Evolutionary conservation across 92 coral and sea anemone genomes (phyloP), one percentile per base, ranked within the genome.

Genomic region (Zoanthus sansibaricus): DNA sequence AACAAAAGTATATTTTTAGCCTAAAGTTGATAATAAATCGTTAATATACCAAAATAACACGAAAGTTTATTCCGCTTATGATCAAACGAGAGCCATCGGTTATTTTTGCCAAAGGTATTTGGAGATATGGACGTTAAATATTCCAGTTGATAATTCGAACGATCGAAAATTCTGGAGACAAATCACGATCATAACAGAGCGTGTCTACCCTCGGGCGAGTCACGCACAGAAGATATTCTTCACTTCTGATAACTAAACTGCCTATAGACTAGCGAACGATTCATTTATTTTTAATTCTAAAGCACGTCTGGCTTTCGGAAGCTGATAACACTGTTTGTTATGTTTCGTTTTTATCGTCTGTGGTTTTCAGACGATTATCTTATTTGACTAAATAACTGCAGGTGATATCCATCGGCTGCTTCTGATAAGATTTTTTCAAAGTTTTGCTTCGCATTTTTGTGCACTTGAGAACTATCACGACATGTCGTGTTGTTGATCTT

Each of bases 311-410:
- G 48, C 17, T 71, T 42, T 20, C 45, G 1, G 18, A 72, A 13
- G 44, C 54, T 72, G 77, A 45, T 72, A 72, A 72, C 42, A 44
- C n/a, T n/a, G 51, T 17, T 72, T 16, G n/a, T 72, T 72, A 25
- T 12, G 44, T 7, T 72, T 42, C 31, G 21, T 44, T n/a, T 49
- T 44, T 72, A 72, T 72, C 77, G 77, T 44, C 55, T 42, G 51
- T 31, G 30, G 77, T 72, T 72, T 72, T 32, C 54, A 7, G 77
- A 72, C 30, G 6, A 42, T 72, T 72, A 72, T 72, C 77, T 72
- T 11, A 17, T 48, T 20, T 15, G 14, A 72, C 77, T 25, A 25
- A 25, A 25, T 25, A 72, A 72, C 77, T 44, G 48, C 31, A 72
- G 55, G 32, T 62, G 69, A n/a, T 62, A 16, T 62, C 69, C 69